Evolutionary conservation across 2,888 invertebrate species (phyloP), one percentile per base, ranked within the genome.

Genomic region (Apomyelois bistriatella): DNA sequence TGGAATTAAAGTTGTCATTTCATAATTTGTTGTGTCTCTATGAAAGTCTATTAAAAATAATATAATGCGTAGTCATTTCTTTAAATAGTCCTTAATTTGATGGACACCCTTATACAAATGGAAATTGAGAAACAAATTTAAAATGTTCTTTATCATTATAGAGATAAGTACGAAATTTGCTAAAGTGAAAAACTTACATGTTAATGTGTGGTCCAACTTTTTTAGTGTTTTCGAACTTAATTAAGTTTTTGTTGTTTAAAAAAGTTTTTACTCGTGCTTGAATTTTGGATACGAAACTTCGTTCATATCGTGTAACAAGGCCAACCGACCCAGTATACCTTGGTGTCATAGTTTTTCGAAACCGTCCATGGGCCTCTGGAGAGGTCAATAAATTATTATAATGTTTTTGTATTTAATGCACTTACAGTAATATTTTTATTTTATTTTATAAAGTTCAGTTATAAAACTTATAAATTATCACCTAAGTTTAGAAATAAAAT

Each of bases 1-100:
- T 22, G 22, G 22, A 3, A 22, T 22, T 22, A 3, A 22, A 3
- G 22, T 3, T 3, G 22, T 22, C 5, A 22, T 5, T 22, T 22
- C 5, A 22, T 22, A 2, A 22, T 22, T 46, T 46, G 15, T 13
- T 1, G 1, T 28, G 13, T 28, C 12, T 28, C 42, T 28, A 16
- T 16, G 10, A 32, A 35, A 42, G 52, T 49, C 55, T 58, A 65
- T 64, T 64, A 72, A 68, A 68, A 22, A 62, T 66, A 66, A 64
- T 64, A 69, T 74, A 68, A 72, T 72, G 66, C 66, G 55, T 36
- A 72, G 74, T 78, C 78, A 79, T 76, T 75, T 65, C 64, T 58
- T 60, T 65, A 67, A 73, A 79, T 74, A 65, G 61, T 58, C 54
- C 66, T 65, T 72, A 76, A 75, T 74, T 69, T 70, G 70, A 74